Conservation (phyloP, 2,888 invertebrate genomes). For the Idaea straminata region DNA sequence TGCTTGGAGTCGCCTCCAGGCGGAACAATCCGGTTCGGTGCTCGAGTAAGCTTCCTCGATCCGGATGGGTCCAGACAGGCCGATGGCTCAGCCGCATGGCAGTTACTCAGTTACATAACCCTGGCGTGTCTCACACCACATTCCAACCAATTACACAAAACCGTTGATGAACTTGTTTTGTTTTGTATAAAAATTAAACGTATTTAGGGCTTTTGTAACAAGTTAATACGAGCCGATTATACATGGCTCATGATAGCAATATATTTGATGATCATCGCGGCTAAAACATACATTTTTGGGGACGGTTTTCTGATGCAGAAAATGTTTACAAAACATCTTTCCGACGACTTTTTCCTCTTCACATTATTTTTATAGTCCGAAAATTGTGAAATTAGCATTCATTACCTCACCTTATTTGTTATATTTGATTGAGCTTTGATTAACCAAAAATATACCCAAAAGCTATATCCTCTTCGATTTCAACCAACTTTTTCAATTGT, state of each 20-base stretch:
- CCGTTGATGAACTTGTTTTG: slow-evolving; percentile 36
- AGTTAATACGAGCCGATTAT: neutral
- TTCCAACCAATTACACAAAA: slow-evolving; percentile 63
- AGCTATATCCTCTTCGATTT: too few species aligned
- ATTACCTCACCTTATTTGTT: too few species aligned
- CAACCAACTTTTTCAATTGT: too few species aligned
- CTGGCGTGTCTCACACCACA: slow-evolving; percentile 50
- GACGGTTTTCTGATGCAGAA: too few species aligned
- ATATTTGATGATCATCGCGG: neutral
- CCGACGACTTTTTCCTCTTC: too few species aligned
- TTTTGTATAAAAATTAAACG: slow-evolving; percentile 18
- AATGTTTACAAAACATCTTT: too few species aligned
- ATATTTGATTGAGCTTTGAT: too few species aligned
- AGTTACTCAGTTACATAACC: slow-evolving; percentile 23
- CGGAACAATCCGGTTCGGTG: slow-evolving; percentile 58
- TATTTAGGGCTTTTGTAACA: neutral
- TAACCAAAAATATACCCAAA: too few species aligned
- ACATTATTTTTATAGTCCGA: too few species aligned
- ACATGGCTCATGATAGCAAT: neutral
- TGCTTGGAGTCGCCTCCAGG: slow-evolving; percentile 23
- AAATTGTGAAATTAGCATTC: too few species aligned
- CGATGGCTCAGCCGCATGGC: slow-evolving; percentile 36
- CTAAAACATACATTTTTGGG: neutral
- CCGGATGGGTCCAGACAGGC: slow-evolving; percentile 55
- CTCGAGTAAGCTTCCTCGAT: slow-evolving; percentile 51